Evolutionary conservation across 2,113 vertebrate genomes (phyloP), one percentile per base, ranked within the genome.

Genomic region (Acinonyx jubatus): DNA sequence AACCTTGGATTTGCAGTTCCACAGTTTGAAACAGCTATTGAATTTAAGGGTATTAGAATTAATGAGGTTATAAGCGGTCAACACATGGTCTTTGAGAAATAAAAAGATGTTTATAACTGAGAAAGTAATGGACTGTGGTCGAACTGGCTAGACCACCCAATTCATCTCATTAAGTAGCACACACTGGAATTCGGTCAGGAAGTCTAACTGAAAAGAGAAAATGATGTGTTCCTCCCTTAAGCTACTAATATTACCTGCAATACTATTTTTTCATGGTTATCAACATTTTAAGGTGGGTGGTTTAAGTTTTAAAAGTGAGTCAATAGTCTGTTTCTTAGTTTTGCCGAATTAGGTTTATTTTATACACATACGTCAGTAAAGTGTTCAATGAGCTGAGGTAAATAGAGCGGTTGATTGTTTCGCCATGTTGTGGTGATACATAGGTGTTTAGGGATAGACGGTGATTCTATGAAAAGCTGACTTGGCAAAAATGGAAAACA

Each of bases 401-500:
- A 96, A 97, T 25, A 63, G 31, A 98, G 55, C 41, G 74, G 45
- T n/a, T 50, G 2, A 89, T 73, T 74, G 68, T 55, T 97, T 89
- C 69, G 15, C 21, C 83, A 15, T 29, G 98, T 80, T 93, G 79
- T 27, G 7, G 74, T 94, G 82, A 63, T 81, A 80, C 71, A 83
- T 27, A 52, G 76, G 38, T 94, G 68, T 97, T 96, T 41, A 41
- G 85, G 91, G 84, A 97, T 23, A 95, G 61, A 97, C 94, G 52
- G 79, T 96, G 84, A 29, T 90, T 78, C 52, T n/a, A 33, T 65
- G 79, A 97, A 97, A 97, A 97, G 94, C 96, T 98, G 96, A 98
- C 55, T 71, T 96, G 92, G 84, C 79, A 98, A 96, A 97, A 97
- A 63, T 91, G 73, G 95, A 98, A 97, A 98, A 80, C 52, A 96